These are phyloP conservation scores for Oophaga sylvatica DNA, from an alignment of 2,797 vertebrate genomes.

Conservation along the genomic window DNA sequence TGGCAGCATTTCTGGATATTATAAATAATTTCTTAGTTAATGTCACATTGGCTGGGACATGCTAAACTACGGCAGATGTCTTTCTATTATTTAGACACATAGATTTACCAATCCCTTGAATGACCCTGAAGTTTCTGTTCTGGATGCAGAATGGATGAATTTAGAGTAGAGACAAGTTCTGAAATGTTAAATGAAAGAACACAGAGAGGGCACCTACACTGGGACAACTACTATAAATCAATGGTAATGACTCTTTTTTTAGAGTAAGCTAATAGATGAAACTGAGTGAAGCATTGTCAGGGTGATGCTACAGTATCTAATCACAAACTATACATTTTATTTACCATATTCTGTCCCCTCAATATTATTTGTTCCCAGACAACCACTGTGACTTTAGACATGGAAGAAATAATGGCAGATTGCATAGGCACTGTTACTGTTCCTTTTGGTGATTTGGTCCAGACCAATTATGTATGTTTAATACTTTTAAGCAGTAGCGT, in stretches of 20 bases:
- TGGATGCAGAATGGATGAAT: neutral
- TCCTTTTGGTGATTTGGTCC: too few species aligned
- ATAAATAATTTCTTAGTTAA: conserved; percentile 37
- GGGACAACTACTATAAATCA: neutral
- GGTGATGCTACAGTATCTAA: neutral
- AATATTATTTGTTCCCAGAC: neutral
- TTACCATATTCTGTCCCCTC: neutral
- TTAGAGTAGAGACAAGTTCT: neutral
- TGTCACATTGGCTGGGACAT: neutral
- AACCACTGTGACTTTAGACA: too few species aligned
- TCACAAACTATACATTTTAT: neutral
- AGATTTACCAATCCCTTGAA: neutral
- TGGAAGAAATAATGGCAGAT: too few species aligned
- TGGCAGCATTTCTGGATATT: neutral
- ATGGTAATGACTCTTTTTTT: neutral
- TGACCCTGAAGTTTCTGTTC: neutral
- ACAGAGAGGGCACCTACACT: neutral
- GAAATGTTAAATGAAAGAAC: conserved; percentile 1
- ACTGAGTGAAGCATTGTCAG: neutral
- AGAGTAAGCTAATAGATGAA: neutral
- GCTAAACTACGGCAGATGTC: neutral
- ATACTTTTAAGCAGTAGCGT: too few species aligned
- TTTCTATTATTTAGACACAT: neutral
- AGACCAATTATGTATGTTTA: too few species aligned
- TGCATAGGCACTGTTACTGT: too few species aligned